Evolutionary conservation across 2,113 vertebrate genomes (phyloP).

Genomic region (Proterorhinus semilunaris): DNA sequence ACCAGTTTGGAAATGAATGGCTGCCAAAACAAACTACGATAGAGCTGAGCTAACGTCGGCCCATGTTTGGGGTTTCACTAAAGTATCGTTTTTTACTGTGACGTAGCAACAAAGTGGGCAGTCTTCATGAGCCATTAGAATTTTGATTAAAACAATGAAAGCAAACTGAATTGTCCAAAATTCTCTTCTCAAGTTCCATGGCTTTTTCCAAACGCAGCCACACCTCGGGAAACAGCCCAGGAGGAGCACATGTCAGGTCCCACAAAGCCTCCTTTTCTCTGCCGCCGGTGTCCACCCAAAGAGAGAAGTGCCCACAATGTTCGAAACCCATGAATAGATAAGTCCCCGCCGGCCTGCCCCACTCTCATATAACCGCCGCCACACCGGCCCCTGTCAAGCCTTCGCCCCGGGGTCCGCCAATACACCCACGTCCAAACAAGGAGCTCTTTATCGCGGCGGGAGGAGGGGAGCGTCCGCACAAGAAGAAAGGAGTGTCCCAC

Average conservation of each 20-base stretch:
- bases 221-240: not conserved
- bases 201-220: not conserved
- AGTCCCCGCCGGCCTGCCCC: not conserved
- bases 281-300: not conserved
- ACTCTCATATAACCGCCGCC: slow-evolving; percentile 9
- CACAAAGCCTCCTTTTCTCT: not conserved
- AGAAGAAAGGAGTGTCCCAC: slow-evolving; percentile 48
- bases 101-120: too few relatives aligned
- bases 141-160: too few relatives aligned
- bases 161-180: not conserved
- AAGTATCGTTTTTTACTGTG: too few relatives aligned
- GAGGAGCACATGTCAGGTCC: not conserved
- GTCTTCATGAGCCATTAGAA: too few relatives aligned
- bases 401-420: slow-evolving; percentile 52
- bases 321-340: slow-evolving; percentile 13
- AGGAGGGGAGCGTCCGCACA: slow-evolving; percentile 45
- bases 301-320: not conserved
- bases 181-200: not conserved
- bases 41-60: too few relatives aligned
- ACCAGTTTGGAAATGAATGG: not conserved
- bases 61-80: too few relatives aligned
- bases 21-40: not conserved
- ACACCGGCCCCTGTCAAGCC: slow-evolving; percentile 39
- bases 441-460: slow-evolving; percentile 61
- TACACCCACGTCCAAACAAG: slow-evolving; percentile 65